Base-by-base conservation (phyloP, 2,797 vertebrate species). In the Potorous gilbertii region DNA sequence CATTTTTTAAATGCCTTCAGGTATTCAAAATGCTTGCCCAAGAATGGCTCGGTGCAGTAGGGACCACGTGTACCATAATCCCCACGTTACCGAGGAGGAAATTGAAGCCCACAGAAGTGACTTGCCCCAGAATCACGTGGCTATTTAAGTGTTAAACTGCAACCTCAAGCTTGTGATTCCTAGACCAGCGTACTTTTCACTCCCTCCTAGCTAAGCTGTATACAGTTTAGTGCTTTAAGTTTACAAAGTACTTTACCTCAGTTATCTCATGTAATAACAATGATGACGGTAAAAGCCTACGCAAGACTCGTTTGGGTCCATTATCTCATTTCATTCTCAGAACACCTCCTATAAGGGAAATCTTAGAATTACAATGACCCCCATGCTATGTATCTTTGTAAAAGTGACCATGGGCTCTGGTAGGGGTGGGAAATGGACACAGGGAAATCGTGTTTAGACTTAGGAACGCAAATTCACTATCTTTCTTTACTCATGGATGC, bases 391-490 rank as follows among this genome's bases (percentile, higher is more conserved):
- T 46, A 24, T 81, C 74, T 46, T 24, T 81, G 40, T 74, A 81
- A 87, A 87, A 21, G 21, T 27, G 21, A 3, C 5, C n/a, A 94
- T 56, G 89, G 74, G 29, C 90, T 96, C 27, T 59, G 81, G 74
- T n/a, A 31, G 29, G 54, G 59, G 4, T 46, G 50, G 95, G 57
- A 55, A 93, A 40, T 29, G 28, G 92, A 81, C n/a, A 81, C 6
- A 40, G 93, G 93, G 66, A 55, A 4, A 5, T 0, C 18, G 0
- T 4, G 9, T 92, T 96, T 57, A 92, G 91, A 93, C 74, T 55
- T 90, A 34, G 46, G 91, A 92, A 96, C 40, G 90, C 89, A 96
- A 90, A 92, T 96, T 96, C 89, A 57, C 90, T 89, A n/a, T 95
- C 81, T 95, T 95, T 97, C 91, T 91, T 93, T 18, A 21, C 90